phyloP scores from a whole-genome alignment of 1,140 invertebrate species.

The Drosophila guanche region DNA sequence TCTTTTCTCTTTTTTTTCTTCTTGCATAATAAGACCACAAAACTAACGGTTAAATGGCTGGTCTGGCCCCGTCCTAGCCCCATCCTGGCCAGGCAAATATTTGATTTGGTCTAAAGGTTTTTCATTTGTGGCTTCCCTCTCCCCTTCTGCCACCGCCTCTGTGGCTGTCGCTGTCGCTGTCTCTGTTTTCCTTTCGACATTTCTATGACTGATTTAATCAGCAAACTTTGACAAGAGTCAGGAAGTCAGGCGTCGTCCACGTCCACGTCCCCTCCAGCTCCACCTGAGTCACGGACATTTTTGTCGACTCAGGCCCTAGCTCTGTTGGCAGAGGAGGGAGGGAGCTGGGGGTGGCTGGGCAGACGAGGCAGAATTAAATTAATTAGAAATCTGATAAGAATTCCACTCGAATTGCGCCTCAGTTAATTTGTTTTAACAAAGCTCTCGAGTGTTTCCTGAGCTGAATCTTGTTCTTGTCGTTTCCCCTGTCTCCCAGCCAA shows the following conservation, averaged over 20 bases:
- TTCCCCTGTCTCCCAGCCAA: background rate
- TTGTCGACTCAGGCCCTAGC: conserved; percentile 63
- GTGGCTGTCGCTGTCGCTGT: conserved; percentile 6
- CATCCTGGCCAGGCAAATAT: conserved; percentile 72
- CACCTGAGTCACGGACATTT: conserved; percentile 36
- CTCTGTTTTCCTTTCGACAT: conserved; percentile 54
- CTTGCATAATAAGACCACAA: conserved; percentile 81
- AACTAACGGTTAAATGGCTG: conserved; percentile 79
- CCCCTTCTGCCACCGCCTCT: background rate
- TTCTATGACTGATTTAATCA: conserved; percentile 83
- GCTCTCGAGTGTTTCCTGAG: conserved; percentile 14
- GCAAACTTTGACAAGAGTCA: conserved; percentile 82
- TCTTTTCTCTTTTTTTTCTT: conserved; percentile 32
- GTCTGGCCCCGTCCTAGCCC: conserved; percentile 41
- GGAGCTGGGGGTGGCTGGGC: conserved; percentile 19
- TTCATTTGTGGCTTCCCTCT: conserved; percentile 54
- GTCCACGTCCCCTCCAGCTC: conserved; percentile 1
- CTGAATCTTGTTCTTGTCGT: conserved; percentile 1
- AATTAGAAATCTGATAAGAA: conserved; percentile 80
- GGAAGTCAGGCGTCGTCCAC: conserved; percentile 66
- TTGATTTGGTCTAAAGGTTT: conserved; percentile 81
- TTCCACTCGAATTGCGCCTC: conserved; percentile 74
- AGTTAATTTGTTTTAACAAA: conserved; percentile 67
- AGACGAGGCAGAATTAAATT: conserved; percentile 76
- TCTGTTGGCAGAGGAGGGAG: background rate